Evolutionary conservation across 2,888 invertebrate genomes (phyloP), one percentile per base, ranked within the genome.

Genomic region (Chymomyza fuscimana): DNA sequence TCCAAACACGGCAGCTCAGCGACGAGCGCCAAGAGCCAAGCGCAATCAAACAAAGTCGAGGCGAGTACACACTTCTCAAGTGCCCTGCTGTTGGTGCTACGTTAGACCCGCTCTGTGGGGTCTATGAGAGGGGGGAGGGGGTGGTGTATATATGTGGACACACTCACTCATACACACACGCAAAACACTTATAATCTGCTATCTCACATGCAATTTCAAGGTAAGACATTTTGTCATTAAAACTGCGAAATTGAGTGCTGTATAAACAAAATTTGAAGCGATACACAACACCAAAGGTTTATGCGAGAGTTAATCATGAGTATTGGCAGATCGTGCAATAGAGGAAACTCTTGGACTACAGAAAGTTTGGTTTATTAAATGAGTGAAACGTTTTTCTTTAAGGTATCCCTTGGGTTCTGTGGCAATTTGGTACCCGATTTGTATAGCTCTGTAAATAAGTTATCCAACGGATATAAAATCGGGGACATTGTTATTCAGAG

Each of bases 191-290:
- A 78, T 81, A 83, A 74, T 72, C 25, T 25, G 58, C 19, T 25
- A 46, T 71, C 69, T 60, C 72, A 63, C 85, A 80, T 82, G 85
- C 82, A 82, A 81, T 84, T 86, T 80, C 82, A 77, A 82, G 82
- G 82, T 82, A 82, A 87, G 81, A 87, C 81, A 84, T 83, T 87
- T 87, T 84, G 84, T 84, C 87, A 84, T 84, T 84, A 84, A 87
- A 87, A 87, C 87, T 84, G 83, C 84, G 84, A 87, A 84, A 87
- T 84, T 87, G 87, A 84, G 84, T 84, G 84, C 83, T 87, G 68
- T 80, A 83, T 86, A 86, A 87, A 84, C 84, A 84, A 87, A 81
- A 83, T 81, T 46, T 46, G 40, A 46, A 46, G 40, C 40, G 40
- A 46, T 46, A 46, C 12, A 46, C 40, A 46, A 78, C 73, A 58